A percentile compares a stretch with the other conserved stretches of the same genome.
phyloP scores from a whole-genome alignment of 2,888 invertebrate genomes.

The Sphaerolaimus hirsutus region DNA sequence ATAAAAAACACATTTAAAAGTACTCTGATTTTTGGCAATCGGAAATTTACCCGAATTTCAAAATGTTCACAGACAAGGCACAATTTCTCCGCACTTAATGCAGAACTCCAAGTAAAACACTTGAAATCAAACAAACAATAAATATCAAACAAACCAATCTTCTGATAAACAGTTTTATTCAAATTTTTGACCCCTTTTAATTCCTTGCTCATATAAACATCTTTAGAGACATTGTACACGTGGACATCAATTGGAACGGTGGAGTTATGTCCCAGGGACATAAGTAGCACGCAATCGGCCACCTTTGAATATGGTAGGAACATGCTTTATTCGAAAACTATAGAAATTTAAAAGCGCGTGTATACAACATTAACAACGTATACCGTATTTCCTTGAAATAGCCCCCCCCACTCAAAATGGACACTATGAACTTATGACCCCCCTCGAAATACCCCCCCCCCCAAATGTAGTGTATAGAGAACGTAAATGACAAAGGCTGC shows the following conservation, averaged over 20 bases:
- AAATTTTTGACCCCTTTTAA: conserved; percentile 35
- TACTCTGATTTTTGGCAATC: too few species aligned
- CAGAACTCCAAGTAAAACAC: neutral
- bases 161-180: conserved; percentile 55
- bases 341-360: neutral
- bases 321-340: neutral
- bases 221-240: conserved; percentile 58
- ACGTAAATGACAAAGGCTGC: too few species aligned
- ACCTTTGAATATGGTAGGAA: conserved; percentile 37
- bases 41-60: too few species aligned
- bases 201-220: conserved; percentile 11
- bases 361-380: neutral
- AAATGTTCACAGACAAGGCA: too few species aligned
- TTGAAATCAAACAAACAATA: neutral
- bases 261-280: conserved; percentile 67
- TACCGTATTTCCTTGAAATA: too few species aligned
- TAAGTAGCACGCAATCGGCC: conserved; percentile 85
- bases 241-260: conserved; percentile 88
- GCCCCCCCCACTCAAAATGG: too few species aligned
- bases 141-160: conserved; percentile 39
- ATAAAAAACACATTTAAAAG: too few species aligned
- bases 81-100: too few species aligned
- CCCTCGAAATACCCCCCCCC: too few species aligned
- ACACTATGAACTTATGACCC: too few species aligned
- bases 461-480: too few species aligned